These are phyloP conservation scores for Lepus oiostolus DNA, from an alignment of 2,797 vertebrate species.

Conservation along the genomic window DNA sequence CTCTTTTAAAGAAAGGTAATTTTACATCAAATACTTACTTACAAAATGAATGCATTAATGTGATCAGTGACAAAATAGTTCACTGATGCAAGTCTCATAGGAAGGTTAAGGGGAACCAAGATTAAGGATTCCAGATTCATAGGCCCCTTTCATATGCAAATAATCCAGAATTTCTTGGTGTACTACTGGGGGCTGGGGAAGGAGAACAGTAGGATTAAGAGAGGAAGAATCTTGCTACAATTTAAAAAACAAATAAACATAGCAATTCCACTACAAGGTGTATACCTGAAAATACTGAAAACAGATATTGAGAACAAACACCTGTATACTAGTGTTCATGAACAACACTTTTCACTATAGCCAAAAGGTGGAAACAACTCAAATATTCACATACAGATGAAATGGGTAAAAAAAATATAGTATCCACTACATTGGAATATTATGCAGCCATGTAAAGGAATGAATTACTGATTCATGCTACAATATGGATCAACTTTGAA, in stretches of 20 bases:
- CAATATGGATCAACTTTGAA: background rate
- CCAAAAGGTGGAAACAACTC: background rate
- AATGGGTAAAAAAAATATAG: background rate
- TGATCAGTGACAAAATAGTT: slow-evolving; percentile 47
- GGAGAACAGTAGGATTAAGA: too few species aligned
- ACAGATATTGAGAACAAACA: too few species aligned
- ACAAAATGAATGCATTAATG: background rate
- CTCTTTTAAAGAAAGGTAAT: slow-evolving; percentile 3
- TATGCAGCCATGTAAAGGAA: slow-evolving; percentile 1
- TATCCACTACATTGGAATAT: background rate
- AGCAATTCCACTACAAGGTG: background rate
- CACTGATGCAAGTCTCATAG: background rate
- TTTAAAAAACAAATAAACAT: background rate
- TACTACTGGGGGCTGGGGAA: background rate
- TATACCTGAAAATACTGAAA: too few species aligned
- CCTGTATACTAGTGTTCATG: too few species aligned
- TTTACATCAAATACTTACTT: background rate
- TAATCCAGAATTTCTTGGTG: slow-evolving; percentile 46
- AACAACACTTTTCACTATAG: background rate
- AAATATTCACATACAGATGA: background rate
- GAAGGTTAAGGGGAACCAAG: background rate
- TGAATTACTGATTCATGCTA: background rate
- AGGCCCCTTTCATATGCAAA: slow-evolving; percentile 31
- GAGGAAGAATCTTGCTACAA: background rate
- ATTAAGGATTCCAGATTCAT: background rate